A percentile compares a stretch with the other conserved stretches of the same genome.
Evolutionary conservation across 2,888 invertebrate genomes (phyloP).

Genomic region (Erannis defoliaria): DNA sequence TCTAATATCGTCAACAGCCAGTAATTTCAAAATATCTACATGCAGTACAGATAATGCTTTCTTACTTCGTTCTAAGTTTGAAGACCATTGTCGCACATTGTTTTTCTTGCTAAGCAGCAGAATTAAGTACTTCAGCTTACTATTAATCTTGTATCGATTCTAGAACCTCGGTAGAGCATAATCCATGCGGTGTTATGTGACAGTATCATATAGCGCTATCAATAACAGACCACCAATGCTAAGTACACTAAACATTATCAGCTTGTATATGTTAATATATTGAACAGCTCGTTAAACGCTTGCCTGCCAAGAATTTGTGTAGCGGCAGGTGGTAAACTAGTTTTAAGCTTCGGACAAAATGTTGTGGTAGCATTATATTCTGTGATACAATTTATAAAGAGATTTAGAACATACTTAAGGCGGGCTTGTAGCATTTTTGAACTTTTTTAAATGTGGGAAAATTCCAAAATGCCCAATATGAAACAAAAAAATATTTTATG

Average conservation of each 20-base stretch:
- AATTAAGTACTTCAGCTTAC: not conserved
- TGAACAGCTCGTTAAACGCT: conserved; percentile 62
- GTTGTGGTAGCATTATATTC: conserved; percentile 42
- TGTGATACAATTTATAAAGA: conserved; percentile 16
- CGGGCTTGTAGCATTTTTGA: too few species aligned
- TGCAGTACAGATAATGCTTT: too few species aligned
- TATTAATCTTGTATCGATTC: not conserved
- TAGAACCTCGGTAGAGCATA: conserved; percentile 17
- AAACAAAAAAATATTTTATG: too few species aligned
- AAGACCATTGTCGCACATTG: too few species aligned
- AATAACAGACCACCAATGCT: conserved; percentile 42
- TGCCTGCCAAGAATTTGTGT: conserved; percentile 56
- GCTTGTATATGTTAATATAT: conserved; percentile 70
- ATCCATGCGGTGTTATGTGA: conserved; percentile 26
- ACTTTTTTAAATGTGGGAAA: too few species aligned
- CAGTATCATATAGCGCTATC: conserved; percentile 36
- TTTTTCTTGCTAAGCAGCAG: not conserved
- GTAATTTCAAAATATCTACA: too few species aligned
- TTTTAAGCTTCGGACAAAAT: conserved; percentile 44
- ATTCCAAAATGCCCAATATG: too few species aligned
- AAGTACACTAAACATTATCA: conserved; percentile 69
- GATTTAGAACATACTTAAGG: conserved; percentile 6
- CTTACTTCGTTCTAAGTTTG: too few species aligned
- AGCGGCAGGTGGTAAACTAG: conserved; percentile 51
- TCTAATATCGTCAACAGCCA: too few species aligned